phyloP scores from a whole-genome alignment of 2,797 vertebrate genomes.

The Anabacerthia variegaticeps region DNA sequence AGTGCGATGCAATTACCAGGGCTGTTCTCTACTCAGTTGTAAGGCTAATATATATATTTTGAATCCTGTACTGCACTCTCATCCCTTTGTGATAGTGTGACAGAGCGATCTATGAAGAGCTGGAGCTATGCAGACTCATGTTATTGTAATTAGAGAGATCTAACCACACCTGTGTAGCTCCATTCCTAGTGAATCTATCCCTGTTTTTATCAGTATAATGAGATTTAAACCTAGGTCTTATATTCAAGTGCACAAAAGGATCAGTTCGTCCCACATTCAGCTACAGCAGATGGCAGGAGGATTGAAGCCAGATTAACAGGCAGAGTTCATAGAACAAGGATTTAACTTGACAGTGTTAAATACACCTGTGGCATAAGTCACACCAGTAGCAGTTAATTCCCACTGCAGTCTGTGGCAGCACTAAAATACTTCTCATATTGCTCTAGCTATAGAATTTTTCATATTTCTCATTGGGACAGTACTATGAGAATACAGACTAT shows the following conservation, averaged over 20 bases:
- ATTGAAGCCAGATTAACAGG: constrained; percentile 52
- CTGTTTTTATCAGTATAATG: neutral
- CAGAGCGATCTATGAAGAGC: neutral
- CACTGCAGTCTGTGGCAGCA: neutral
- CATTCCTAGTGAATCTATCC: neutral
- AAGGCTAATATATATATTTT: neutral
- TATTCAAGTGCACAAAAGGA: constrained; percentile 32
- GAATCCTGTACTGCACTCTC: accelerated
- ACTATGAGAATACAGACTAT: neutral
- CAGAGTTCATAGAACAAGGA: neutral
- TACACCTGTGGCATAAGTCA: constrained; percentile 20
- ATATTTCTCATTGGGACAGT: neutral
- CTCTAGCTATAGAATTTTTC: neutral
- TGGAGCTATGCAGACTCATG: neutral
- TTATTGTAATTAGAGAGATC: neutral
- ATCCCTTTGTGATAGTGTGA: neutral
- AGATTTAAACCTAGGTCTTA: neutral
- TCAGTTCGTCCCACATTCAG: constrained; percentile 30
- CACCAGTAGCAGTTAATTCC: constrained; percentile 5
- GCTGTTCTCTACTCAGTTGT: neutral
- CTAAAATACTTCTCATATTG: neutral
- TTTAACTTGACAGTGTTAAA: constrained; percentile 42
- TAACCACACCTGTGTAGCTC: neutral
- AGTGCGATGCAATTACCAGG: neutral
- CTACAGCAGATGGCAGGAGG: constrained; percentile 23